Base-by-base conservation (phyloP, 2,797 vertebrate species). In the Clarias pachynema region DNA sequence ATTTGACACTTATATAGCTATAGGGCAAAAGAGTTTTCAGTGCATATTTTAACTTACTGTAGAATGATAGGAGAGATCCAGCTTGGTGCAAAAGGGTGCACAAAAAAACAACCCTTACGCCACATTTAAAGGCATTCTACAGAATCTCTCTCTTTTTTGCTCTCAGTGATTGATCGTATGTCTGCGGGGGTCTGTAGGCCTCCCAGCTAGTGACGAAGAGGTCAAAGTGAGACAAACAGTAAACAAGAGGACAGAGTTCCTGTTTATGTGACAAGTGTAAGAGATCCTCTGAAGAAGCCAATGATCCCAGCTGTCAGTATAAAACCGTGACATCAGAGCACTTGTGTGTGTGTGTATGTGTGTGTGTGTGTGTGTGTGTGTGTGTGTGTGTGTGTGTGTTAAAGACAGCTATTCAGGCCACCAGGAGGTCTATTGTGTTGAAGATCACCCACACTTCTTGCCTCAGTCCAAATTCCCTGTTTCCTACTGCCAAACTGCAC, bases 281-380 rank as follows among this genome's bases (percentile, higher is more conserved):
- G 90, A 91, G 90, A 90, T 89, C 89, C 90, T 92, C 92, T 91
- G 90, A 91, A 89, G 91, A 91, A 92, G 18, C 49, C 86, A 91
- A 88, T 91, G 89, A 83, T 80, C 90, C 93, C 94, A 95, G 94
- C 94, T 95, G 95, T 94, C 93, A 89, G 91, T 82, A 40, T 81
- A 79, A 73, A 73, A 37, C 68, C 59, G 84, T 88, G 91, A 90
- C 90, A 90, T 90, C 92, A 85, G 90, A 88, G 91, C n/a, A 80
- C 37, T 49, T 65, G 44, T 60, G 59, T 60, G 59, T 60, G 59
- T 60, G 59, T 44, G 26, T 24, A 60, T 81, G 75, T 69, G 68
- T 81, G 86, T 66, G 83, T 85, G 74, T 80, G 77, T 79, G 78
- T 86, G 87, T n/a, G 74, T 83, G 84, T 68, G 66, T 26, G 89